These are phyloP conservation scores for Aramus guarauna DNA, from an alignment of 2,113 vertebrate species.

Conservation along the genomic window DNA sequence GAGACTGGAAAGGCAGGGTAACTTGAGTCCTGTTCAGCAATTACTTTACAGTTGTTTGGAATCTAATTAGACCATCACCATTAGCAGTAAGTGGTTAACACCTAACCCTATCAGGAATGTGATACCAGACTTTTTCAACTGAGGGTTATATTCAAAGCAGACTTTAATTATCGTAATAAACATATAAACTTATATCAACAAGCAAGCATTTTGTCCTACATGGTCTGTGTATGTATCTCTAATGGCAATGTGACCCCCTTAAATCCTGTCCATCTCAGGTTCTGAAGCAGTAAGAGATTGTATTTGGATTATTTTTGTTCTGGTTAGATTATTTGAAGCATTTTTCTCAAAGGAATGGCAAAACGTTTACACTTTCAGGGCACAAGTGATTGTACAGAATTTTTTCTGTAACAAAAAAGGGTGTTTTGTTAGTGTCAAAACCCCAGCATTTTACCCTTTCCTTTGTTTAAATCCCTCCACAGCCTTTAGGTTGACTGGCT, in stretches of 20 bases:
- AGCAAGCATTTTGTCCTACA: not conserved
- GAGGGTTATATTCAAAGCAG: not conserved
- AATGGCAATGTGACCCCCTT: not conserved
- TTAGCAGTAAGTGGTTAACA: slow-evolving; percentile 2
- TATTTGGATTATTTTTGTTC: not conserved
- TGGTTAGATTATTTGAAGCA: not conserved
- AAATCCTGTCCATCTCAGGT: not conserved
- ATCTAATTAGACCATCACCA: slow-evolving; percentile 1
- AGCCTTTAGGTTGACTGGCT: not conserved
- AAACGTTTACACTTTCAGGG: not conserved
- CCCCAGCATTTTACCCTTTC: not conserved
- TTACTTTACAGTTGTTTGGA: not conserved
- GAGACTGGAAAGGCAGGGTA: not conserved
- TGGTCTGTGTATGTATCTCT: not conserved
- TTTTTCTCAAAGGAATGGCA: not conserved
- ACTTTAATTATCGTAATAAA: slow-evolving; percentile 20
- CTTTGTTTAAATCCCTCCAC: not conserved
- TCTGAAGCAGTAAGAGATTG: not conserved
- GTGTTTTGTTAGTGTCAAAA: not conserved
- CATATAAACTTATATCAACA: not conserved
- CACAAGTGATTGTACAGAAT: not conserved
- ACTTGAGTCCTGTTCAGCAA: not conserved
- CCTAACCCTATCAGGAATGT: not conserved
- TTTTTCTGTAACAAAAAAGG: not conserved
- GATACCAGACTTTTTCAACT: not conserved